Conservation (phyloP, 1,140 invertebrate species). For the Drosophila elegans region DNA sequence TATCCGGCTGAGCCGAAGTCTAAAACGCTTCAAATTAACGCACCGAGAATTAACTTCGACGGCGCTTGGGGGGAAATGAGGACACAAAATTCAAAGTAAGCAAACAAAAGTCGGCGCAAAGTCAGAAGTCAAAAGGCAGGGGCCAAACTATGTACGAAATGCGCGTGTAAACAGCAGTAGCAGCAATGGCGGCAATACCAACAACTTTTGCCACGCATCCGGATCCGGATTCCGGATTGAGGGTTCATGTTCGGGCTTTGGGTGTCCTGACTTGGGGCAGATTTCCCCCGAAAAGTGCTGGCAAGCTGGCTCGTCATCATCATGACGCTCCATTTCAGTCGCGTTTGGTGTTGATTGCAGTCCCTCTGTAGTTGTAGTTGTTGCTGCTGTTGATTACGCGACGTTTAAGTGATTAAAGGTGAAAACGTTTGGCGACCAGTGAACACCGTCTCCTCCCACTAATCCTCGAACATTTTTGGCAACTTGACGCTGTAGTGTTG, state of each 20-base stretch:
- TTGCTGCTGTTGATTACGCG: slow-evolving; percentile 70
- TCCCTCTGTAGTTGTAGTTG: slow-evolving; percentile 25
- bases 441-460: slow-evolving; percentile 1
- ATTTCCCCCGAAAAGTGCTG: slow-evolving; percentile 57
- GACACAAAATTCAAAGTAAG: slow-evolving; percentile 32
- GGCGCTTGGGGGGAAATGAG: background rate
- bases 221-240: slow-evolving; percentile 31
- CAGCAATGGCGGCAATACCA: slow-evolving; percentile 15
- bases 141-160: slow-evolving; percentile 55
- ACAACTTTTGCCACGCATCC: slow-evolving; percentile 45
- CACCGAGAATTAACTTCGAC: slow-evolving; percentile 64
- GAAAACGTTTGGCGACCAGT: slow-evolving; percentile 53
- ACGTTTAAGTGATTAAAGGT: slow-evolving; percentile 82
- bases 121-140: slow-evolving; percentile 40
- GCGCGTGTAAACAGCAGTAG: slow-evolving; percentile 49
- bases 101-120: slow-evolving; percentile 56
- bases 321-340: slow-evolving; percentile 72
- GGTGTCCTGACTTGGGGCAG: slow-evolving; percentile 19
- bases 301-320: slow-evolving; percentile 62
- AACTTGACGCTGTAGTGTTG: slow-evolving; percentile 18
- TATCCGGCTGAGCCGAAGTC: slow-evolving; percentile 59
- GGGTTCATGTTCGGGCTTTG: slow-evolving; percentile 1
- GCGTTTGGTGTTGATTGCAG: slow-evolving; percentile 73
- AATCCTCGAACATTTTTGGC: slow-evolving; percentile 34
- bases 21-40: slow-evolving; percentile 69